These are phyloP conservation scores for Cryptus viduatorius DNA, from an alignment of 2,888 invertebrate species.

Conservation along the genomic window DNA sequence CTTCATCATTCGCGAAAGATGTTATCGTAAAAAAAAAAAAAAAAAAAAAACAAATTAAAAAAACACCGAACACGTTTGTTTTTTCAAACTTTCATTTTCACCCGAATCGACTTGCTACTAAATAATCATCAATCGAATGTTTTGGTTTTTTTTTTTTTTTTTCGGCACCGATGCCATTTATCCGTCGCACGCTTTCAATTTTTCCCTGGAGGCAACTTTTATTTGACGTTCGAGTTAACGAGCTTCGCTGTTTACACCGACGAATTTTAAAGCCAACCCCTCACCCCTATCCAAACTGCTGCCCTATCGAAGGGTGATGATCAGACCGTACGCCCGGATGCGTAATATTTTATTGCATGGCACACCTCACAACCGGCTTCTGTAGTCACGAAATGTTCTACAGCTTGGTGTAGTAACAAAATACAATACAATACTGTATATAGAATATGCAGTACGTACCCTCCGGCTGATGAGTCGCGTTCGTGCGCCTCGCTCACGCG, in stretches of 20 bases:
- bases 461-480: conserved; percentile 45
- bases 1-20: not conserved
- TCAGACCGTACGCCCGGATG: conserved; percentile 45
- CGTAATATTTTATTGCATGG: conserved; percentile 58
- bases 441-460: not conserved
- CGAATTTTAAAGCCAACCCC: conserved; percentile 32
- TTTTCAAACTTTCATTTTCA: not conserved
- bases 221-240: conserved; percentile 48
- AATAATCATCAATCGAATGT: not conserved
- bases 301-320: not conserved
- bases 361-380: not conserved
- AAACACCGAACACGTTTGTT: not conserved
- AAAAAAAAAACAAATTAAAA: conserved; percentile 5
- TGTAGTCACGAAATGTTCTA: conserved; percentile 15
- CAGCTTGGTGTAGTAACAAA: not conserved
- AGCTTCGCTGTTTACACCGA: conserved; percentile 43
- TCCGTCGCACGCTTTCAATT: conserved; percentile 1
- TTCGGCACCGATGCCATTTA: not conserved
- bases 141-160: not conserved
- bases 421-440: not conserved
- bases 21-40: conserved; percentile 8
- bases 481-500: conserved; percentile 22
- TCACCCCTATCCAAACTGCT: not conserved
- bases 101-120: not conserved
- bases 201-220: not conserved